Percentiles rank a stretch among this genome's conserved stretches.
phyloP scores from a whole-genome alignment of 53 echinoderm and acorn worm genomes.

The Mesocentrotus franciscanus region DNA sequence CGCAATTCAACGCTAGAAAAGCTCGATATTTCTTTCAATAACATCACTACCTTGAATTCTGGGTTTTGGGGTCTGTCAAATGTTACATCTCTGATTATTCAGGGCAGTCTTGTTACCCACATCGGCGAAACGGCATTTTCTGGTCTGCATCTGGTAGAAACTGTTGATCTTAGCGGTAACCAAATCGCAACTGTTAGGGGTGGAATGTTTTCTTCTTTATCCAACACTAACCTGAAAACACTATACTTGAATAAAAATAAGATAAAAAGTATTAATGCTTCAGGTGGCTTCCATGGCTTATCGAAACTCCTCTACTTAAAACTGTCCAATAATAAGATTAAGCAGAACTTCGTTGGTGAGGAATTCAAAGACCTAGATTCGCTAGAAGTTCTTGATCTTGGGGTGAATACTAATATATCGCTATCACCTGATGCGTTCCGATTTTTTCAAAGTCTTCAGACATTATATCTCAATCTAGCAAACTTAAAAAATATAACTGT shows the following conservation, averaged over 20 bases:
- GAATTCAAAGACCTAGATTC: slow-evolving; percentile 78
- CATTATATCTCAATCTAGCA: slow-evolving; percentile 77
- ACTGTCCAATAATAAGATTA: slow-evolving; percentile 79
- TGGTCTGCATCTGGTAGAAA: slow-evolving; percentile 67
- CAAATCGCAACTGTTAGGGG: slow-evolving; percentile 64
- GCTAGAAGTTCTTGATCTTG: slow-evolving; percentile 73
- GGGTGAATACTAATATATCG: slow-evolving; percentile 71
- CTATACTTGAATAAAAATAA: slow-evolving; percentile 75
- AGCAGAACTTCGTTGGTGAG: slow-evolving; percentile 68
- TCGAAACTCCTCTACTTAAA: slow-evolving; percentile 71
- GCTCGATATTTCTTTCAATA: slow-evolving; percentile 83
- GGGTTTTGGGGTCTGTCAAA: slow-evolving; percentile 66
- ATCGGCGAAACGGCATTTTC: slow-evolving; percentile 68
- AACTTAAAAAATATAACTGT: slow-evolving; percentile 65
- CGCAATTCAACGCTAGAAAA: slow-evolving; percentile 66
- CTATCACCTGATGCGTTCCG: slow-evolving; percentile 71
- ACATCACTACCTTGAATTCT: slow-evolving; percentile 66
- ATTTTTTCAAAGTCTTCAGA: slow-evolving; percentile 69
- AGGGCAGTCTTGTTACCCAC: slow-evolving; percentile 68
- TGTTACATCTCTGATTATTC: slow-evolving; percentile 67
- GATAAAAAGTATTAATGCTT: slow-evolving; percentile 63
- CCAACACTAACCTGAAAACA: slow-evolving; percentile 47
- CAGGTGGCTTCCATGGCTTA: slow-evolving; percentile 75
- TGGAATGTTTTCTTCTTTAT: slow-evolving; percentile 74
- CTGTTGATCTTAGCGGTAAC: slow-evolving; percentile 75